Evolutionary conservation across 1,140 invertebrate species (phyloP), one percentile per base, ranked within the genome.

Genomic region (Drosophila albomicans): DNA sequence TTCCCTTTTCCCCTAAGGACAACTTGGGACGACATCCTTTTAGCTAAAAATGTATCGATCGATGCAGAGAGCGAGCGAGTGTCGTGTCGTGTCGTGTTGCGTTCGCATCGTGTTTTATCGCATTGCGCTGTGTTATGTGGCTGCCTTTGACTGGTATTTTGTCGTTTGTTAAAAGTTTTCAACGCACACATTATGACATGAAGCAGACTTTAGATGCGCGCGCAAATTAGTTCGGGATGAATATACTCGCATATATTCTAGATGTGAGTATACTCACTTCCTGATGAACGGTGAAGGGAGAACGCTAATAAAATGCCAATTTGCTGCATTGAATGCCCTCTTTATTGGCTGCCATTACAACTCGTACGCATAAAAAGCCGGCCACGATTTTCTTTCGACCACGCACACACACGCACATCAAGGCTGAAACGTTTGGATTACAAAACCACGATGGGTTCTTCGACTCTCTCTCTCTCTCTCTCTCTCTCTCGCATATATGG

Each of bases 161-260:
- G 85, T 85, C 81, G 85, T 89, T 85, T 88, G 81, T 89, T 88
- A 85, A 88, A 88, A 88, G 65, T 88, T 88, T 89, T 85, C 86
- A 88, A 79, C 81, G 78, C 85, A 81, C 78, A 78, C 75, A 88
- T 88, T 88, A 88, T 88, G 85, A 86, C 85, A 89, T 84, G 67
- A 76, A 70, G 64, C 66, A 59, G 66, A 72, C 6, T 25, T 13
- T 7, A 28, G 51, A 32, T 38, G 61, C 28, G 58, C 4, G 52
- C 75, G 51, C 77, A 78, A 88, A 89, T 89, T 89, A 88, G 78
- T 70, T 54, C 13, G 28, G 49, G 3, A 51, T 51, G 49, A 51
- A 51, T 25, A 51, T 7, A 25, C 46, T 20, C 16, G 20, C 6
- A 48, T 6, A 16, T 15, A 25, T 38, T 38, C 7, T 38, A 38